These are phyloP conservation scores for Centroberyx gerrardi DNA, from an alignment of 2,797 vertebrate genomes.

Conservation along the genomic window DNA sequence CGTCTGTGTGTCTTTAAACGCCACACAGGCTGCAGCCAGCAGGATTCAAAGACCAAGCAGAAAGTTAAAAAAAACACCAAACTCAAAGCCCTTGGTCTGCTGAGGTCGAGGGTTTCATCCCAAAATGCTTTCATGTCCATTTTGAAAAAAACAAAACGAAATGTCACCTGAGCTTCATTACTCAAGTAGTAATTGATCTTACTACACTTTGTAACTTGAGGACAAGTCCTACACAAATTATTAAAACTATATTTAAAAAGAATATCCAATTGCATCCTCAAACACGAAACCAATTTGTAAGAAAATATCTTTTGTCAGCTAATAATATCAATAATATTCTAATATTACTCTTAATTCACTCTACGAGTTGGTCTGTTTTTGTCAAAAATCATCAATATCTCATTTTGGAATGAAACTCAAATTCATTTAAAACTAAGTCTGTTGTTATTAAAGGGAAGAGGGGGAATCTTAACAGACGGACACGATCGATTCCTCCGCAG, in stretches of 20 bases:
- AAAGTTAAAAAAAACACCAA: constrained; percentile 25
- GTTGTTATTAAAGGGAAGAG: neutral
- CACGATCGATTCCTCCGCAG: neutral
- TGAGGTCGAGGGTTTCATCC: constrained; percentile 51
- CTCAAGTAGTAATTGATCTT: too few species aligned
- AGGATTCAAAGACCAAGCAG: constrained; percentile 8
- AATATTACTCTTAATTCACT: too few species aligned
- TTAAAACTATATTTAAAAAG: neutral
- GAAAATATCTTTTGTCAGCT: too few species aligned
- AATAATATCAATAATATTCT: too few species aligned
- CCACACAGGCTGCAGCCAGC: neutral
- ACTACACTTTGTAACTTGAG: too few species aligned
- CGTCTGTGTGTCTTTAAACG: constrained; percentile 14
- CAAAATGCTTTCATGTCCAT: constrained; percentile 7
- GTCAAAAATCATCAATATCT: neutral
- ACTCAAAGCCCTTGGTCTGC: constrained; percentile 57
- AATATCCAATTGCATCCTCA: neutral
- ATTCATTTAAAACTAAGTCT: constrained; percentile 1
- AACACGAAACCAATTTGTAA: too few species aligned
- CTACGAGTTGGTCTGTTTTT: neutral
- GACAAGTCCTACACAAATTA: too few species aligned
- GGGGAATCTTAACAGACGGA: too few species aligned
- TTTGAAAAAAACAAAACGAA: neutral
- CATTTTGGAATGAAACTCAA: constrained; percentile 23
- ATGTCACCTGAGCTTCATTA: too few species aligned